Evolutionary conservation across 2,888 invertebrate species (phyloP).

Genomic region (Cryptocephalus moraei): DNA sequence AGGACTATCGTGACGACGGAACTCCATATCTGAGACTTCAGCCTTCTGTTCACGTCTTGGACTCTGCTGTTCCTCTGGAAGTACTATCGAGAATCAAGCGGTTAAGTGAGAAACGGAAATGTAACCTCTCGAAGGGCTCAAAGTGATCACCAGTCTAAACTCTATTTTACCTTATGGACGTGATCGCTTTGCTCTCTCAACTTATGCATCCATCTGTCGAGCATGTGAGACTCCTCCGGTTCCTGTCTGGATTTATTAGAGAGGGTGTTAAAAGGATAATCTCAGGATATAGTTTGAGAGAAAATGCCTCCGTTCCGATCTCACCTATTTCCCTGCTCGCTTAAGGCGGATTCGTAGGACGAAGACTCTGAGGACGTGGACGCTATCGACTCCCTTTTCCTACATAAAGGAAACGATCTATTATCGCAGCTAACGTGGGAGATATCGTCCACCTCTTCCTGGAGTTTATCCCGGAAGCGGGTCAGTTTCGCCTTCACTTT

Average conservation of each 20-base stretch:
- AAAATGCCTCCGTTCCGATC: no score
- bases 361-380: no score
- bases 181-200: constrained; percentile 48
- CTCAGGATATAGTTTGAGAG: no score
- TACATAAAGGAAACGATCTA: no score
- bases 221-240: constrained; percentile 22
- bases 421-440: neutral
- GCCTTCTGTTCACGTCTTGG: constrained; percentile 68
- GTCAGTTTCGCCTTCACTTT: constrained; percentile 17
- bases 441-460: constrained; percentile 13
- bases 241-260: constrained; percentile 1
- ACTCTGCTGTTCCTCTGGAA: constrained; percentile 66
- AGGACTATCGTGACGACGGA: constrained; percentile 95
- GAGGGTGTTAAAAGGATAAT: no score
- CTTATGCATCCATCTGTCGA: constrained; percentile 43
- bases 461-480: constrained; percentile 10
- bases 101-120: no score
- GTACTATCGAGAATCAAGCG: constrained; percentile 45
- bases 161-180: constrained; percentile 48
- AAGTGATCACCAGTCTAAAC: no score
- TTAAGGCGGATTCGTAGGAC: no score
- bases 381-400: no score
- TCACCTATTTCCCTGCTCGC: no score
- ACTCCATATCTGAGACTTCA: constrained; percentile 95
- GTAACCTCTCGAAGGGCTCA: no score